These are phyloP conservation scores for Ianthella basta DNA, from an alignment of 37 sponge, comb jelly and placozoan genomes.

Conservation along the genomic window DNA sequence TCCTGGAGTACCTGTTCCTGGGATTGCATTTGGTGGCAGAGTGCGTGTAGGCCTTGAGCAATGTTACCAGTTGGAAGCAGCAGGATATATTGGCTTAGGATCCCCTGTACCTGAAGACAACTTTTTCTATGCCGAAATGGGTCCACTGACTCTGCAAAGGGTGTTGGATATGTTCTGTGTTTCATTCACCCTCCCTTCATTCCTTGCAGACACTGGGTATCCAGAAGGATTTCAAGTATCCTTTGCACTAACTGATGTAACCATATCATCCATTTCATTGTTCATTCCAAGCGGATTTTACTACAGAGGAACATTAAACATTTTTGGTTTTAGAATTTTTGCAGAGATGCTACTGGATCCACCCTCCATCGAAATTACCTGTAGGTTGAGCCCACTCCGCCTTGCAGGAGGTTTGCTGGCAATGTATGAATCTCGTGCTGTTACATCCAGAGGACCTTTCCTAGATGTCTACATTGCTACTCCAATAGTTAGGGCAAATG, in stretches of 20 bases:
- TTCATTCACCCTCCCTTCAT: neutral
- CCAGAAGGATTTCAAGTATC: conserved; percentile 38
- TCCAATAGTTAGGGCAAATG: neutral
- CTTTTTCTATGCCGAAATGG: conserved; percentile 36
- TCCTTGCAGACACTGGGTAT: conserved; percentile 42
- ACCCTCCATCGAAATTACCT: conserved; percentile 6
- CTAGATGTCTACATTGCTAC: neutral
- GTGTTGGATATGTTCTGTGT: conserved; percentile 37
- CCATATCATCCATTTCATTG: conserved; percentile 10
- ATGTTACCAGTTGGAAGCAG: conserved; percentile 21
- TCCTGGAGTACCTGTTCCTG: conserved; percentile 36
- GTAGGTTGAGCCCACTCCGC: conserved; percentile 14
- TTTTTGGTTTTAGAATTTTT: conserved; percentile 22
- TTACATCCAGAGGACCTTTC: conserved; percentile 27
- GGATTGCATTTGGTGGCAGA: conserved; percentile 34
- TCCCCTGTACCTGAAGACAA: conserved; percentile 11
- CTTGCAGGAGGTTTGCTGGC: conserved; percentile 21
- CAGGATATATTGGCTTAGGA: conserved; percentile 22
- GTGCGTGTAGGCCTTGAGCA: conserved; percentile 9
- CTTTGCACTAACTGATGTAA: neutral
- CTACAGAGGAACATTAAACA: conserved; percentile 39
- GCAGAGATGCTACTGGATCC: conserved; percentile 21
- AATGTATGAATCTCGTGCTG: conserved; percentile 33
- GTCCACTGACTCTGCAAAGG: conserved; percentile 21
- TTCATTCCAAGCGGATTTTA: conserved; percentile 30